Evolutionary conservation across 2,113 vertebrate genomes (phyloP), one percentile per base, ranked within the genome.

Genomic region (Pedetes capensis): DNA sequence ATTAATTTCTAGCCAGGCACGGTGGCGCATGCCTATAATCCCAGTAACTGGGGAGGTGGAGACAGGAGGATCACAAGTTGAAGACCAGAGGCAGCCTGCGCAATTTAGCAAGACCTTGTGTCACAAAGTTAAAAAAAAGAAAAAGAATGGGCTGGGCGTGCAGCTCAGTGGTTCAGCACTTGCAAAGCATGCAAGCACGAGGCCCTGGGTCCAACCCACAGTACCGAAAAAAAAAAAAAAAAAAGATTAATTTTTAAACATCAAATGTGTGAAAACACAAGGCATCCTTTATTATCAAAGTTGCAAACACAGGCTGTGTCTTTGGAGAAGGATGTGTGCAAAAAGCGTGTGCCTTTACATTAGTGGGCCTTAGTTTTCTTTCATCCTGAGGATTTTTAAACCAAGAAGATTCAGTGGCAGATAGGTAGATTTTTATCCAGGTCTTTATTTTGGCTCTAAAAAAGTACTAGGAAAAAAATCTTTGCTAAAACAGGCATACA

Each of bases 371-470:
- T 83, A 47, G 34, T 59, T 55, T 39, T 53, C 57, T 84, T 61
- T 84, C 44, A 39, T 61, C 47, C 59, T 55, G 4, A 91, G 55
- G 27, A 23, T 90, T 96, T 91, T 81, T 59, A 90, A 81, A 88
- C 68, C 42, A 55, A 79, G 47, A 88, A 55, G 61, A 64, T 74
- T 63, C 37, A 49, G 42, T 59, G 57, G 34, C 37, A 71, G 59
- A 55, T 83, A 87, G 79, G 51, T 81, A 69, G 20, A 63, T 57
- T 61, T n/a, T 79, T 76, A 85, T 55, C 47, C 81, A 53, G 44
- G 84, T 84, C 88, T 94, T 95, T 87, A 81, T 89, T 94, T 69
- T 76, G 34, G 84, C 76, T 94, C 66, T 82, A 16, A 69, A 64
- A 78, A 53, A 69, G 61, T 34, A 61, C 2, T 55, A 59, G 4